These are phyloP conservation scores for Sisyra nigra DNA, from an alignment of 2,888 invertebrate species.

Conservation along the genomic window DNA sequence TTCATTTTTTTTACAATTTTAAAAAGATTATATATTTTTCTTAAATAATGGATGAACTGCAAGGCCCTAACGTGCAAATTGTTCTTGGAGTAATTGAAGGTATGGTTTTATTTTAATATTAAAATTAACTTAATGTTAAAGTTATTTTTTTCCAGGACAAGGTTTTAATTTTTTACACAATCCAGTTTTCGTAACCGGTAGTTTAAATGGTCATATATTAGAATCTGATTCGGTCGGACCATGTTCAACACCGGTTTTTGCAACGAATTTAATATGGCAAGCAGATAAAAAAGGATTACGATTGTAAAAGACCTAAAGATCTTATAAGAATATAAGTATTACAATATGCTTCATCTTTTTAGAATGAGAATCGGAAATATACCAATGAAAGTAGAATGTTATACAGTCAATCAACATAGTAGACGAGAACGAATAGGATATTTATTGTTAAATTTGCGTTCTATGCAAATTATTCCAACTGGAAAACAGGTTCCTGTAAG, in stretches of 20 bases:
- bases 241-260: conserved; percentile 42
- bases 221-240: conserved; percentile 50
- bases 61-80: conserved; percentile 45
- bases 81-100: conserved; percentile 51
- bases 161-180: conserved; percentile 38
- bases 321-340: neutral
- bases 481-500: conserved; percentile 23
- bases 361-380: conserved; percentile 58
- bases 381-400: conserved; percentile 56
- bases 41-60: conserved; percentile 41
- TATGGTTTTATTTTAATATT: conserved; percentile 15
- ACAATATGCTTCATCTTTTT: conserved; percentile 15
- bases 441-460: conserved; percentile 47
- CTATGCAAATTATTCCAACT: conserved; percentile 46
- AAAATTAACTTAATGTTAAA: neutral
- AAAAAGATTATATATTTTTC: neutral
- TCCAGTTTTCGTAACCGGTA: conserved; percentile 39
- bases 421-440: conserved; percentile 52
- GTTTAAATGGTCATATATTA: conserved; percentile 41
- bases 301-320: conserved; percentile 28
- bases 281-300: conserved; percentile 53
- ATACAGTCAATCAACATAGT: conserved; percentile 33
- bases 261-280: conserved; percentile 65
- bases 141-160: conserved; percentile 27
- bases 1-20: conserved; percentile 1